A percentile compares a stretch with the other conserved stretches of the same genome.
phyloP scores from a whole-genome alignment of 2,113 vertebrate species.

The Neomonachus schauinslandi region DNA sequence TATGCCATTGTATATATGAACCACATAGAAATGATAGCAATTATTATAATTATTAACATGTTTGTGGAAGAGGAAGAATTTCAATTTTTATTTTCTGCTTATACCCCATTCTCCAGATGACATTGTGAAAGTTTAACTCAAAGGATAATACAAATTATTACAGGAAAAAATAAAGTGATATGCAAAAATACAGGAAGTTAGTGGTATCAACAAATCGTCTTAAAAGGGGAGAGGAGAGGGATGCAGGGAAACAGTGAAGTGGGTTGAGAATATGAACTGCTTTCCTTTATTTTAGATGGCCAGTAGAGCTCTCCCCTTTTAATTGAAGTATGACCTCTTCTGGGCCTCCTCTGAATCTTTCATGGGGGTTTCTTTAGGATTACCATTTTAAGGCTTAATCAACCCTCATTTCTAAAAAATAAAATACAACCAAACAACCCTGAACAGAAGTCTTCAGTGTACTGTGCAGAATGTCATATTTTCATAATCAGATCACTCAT shows the following conservation, averaged over 20 bases:
- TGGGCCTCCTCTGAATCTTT: neutral
- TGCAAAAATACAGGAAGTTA: neutral
- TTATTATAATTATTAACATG: neutral
- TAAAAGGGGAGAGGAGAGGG: neutral
- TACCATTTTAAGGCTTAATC: neutral
- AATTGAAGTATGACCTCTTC: neutral
- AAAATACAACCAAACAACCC: neutral
- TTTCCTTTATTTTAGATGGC: neutral
- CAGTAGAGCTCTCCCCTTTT: neutral
- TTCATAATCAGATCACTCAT: neutral
- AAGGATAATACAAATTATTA: neutral
- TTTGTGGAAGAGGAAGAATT: conserved; percentile 8
- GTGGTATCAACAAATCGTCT: neutral
- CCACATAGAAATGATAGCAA: neutral
- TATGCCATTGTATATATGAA: neutral
- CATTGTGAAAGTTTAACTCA: neutral
- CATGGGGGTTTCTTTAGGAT: neutral
- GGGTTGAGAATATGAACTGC: neutral
- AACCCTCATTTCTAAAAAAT: neutral
- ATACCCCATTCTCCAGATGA: neutral
- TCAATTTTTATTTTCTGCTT: neutral
- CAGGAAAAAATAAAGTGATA: neutral
- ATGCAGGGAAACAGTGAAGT: neutral
- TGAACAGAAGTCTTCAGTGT: neutral
- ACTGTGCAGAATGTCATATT: neutral